Evolutionary conservation across 2,113 vertebrate genomes (phyloP).

Genomic region (Agapornis roseicollis): DNA sequence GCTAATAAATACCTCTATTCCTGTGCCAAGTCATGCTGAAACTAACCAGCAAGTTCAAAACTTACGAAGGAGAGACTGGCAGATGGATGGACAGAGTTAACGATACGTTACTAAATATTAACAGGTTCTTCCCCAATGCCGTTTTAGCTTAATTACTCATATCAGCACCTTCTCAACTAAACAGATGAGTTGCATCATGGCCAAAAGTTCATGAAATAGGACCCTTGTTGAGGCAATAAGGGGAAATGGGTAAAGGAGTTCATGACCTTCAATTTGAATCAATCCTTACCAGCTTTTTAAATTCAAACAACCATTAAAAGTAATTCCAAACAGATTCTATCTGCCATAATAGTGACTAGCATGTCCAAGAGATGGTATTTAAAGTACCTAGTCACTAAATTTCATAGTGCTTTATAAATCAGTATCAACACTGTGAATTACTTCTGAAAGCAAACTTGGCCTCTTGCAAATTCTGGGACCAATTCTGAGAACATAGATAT

Average conservation of each 20-base stretch:
- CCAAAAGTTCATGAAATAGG: slow-evolving; percentile 50
- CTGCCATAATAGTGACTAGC: neutral
- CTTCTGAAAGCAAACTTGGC: neutral
- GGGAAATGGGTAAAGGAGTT: slow-evolving; percentile 35
- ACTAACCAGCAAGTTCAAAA: neutral
- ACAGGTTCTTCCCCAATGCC: slow-evolving; percentile 1
- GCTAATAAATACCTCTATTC: neutral
- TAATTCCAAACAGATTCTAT: slow-evolving; percentile 58
- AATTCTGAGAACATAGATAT: neutral
- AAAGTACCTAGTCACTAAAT: neutral
- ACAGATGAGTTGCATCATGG: slow-evolving; percentile 26
- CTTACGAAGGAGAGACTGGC: neutral
- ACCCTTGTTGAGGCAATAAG: slow-evolving; percentile 27
- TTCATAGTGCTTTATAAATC: slow-evolving; percentile 31
- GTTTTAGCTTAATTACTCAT: slow-evolving; percentile 37
- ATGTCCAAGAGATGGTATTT: slow-evolving; percentile 4
- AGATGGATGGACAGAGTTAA: slow-evolving; percentile 4
- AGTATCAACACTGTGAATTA: neutral
- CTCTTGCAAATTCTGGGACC: neutral
- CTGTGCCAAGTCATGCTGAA: neutral
- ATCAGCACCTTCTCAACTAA: slow-evolving; percentile 48
- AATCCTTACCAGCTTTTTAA: slow-evolving; percentile 49
- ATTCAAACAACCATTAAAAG: slow-evolving; percentile 52
- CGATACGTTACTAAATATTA: neutral
- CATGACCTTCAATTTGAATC: slow-evolving; percentile 56